Percentiles rank a stretch among this genome's conserved stretches.
phyloP scores from a whole-genome alignment of 1,140 invertebrate species.

The Antheraea pernyi region DNA sequence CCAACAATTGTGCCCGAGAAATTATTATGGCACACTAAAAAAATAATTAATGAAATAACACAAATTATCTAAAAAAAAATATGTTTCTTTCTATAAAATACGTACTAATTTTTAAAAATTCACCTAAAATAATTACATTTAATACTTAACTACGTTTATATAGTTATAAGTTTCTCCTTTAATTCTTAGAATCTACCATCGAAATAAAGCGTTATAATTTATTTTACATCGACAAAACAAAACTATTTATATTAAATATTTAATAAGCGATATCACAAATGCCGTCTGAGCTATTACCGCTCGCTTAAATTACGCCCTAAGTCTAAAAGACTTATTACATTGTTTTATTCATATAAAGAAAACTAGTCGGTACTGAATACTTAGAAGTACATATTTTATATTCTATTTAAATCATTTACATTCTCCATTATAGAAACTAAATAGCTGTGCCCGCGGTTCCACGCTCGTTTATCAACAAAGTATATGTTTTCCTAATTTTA shows the following conservation, averaged over 20 bases:
- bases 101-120: too few species aligned
- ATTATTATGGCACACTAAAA: too few species aligned
- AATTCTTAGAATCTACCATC: neutral
- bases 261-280: slow-evolving; percentile 50
- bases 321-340: slow-evolving; percentile 2
- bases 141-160: neutral
- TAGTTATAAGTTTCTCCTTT: neutral
- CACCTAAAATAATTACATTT: neutral
- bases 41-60: too few species aligned
- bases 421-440: too few species aligned
- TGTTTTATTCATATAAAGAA: slow-evolving; percentile 5
- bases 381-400: too few species aligned
- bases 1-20: too few species aligned
- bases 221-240: slow-evolving; percentile 18
- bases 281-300: slow-evolving; percentile 34
- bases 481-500: too few species aligned
- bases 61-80: too few species aligned
- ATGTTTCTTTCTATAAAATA: too few species aligned
- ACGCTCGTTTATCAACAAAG: too few species aligned
- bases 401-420: too few species aligned
- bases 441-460: too few species aligned
- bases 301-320: slow-evolving; percentile 12
- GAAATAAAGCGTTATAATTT: slow-evolving; percentile 7
- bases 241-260: slow-evolving; percentile 15
- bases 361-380: neutral